Conservation (phyloP, 1,140 invertebrate species). For the Neodiprion lecontei region DNA sequence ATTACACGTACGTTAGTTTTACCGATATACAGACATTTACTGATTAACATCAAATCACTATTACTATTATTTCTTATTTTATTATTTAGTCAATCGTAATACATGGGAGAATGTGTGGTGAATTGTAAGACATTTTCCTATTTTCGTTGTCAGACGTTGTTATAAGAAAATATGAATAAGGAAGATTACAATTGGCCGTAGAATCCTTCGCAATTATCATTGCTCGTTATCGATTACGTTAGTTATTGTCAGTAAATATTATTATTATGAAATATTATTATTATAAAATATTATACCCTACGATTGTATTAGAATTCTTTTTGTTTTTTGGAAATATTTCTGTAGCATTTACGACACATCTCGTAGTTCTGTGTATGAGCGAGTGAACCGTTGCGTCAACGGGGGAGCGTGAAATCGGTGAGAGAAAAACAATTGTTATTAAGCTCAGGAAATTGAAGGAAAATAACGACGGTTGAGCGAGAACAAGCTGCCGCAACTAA, state of each 20-base stretch:
- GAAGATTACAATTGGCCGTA: no score
- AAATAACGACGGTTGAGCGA: not conserved
- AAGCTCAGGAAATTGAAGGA: not conserved
- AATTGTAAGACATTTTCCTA: no score
- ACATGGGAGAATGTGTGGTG: no score
- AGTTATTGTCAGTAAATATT: not conserved
- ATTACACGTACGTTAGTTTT: no score
- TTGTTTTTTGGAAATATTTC: constrained; percentile 2
- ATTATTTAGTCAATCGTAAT: no score
- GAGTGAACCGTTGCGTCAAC: not conserved
- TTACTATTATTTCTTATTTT: not conserved
- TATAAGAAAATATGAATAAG: no score
- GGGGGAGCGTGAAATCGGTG: not conserved
- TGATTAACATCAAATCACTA: not conserved
- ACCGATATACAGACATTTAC: no score
- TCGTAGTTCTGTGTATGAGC: not conserved
- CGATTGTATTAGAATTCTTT: not conserved
- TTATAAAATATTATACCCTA: constrained; percentile 22
- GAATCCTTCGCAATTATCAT: no score
- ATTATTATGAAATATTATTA: constrained; percentile 15
- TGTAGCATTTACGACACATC: constrained; percentile 12
- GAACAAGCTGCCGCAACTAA: not conserved
- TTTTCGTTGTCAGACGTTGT: no score
- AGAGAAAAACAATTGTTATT: no score
- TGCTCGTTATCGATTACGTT: not conserved